These are phyloP conservation scores for Scaptodrosophila lebanonensis DNA, from an alignment of 1,140 invertebrate species.

Conservation along the genomic window DNA sequence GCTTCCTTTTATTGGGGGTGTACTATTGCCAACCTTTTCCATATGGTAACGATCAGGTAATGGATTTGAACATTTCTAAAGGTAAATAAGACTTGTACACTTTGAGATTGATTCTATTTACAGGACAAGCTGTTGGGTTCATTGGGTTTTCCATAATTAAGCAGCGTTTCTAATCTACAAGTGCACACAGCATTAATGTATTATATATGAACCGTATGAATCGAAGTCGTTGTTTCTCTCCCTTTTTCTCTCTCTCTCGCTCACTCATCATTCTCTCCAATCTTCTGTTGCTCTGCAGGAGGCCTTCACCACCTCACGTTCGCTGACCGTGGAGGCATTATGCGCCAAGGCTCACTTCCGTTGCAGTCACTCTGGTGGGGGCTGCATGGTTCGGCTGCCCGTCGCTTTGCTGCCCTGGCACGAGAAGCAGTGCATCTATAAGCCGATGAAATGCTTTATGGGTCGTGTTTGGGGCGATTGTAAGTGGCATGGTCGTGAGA, in stretches of 20 bases:
- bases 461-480: slow-evolving; percentile 75
- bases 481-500: slow-evolving; percentile 64
- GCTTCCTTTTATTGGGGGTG: no score
- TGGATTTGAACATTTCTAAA: no score
- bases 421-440: slow-evolving; percentile 73
- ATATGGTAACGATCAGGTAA: no score
- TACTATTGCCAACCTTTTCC: no score
- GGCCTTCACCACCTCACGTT: slow-evolving; percentile 60
- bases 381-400: slow-evolving; percentile 64
- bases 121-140: no score
- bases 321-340: slow-evolving; percentile 70
- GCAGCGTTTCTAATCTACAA: background rate
- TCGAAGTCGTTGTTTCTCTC: background rate
- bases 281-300: slow-evolving; percentile 43
- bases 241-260: background rate
- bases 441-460: slow-evolving; percentile 75
- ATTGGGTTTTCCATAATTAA: no score
- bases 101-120: no score
- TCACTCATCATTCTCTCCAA: no score
- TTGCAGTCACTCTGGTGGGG: slow-evolving; percentile 58
- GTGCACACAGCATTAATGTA: background rate
- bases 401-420: slow-evolving; percentile 68
- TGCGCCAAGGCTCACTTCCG: slow-evolving; percentile 72
- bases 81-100: no score
- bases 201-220: no score